phyloP scores from a whole-genome alignment of 2,113 vertebrate genomes.

The Pyxicephalus adspersus region DNA sequence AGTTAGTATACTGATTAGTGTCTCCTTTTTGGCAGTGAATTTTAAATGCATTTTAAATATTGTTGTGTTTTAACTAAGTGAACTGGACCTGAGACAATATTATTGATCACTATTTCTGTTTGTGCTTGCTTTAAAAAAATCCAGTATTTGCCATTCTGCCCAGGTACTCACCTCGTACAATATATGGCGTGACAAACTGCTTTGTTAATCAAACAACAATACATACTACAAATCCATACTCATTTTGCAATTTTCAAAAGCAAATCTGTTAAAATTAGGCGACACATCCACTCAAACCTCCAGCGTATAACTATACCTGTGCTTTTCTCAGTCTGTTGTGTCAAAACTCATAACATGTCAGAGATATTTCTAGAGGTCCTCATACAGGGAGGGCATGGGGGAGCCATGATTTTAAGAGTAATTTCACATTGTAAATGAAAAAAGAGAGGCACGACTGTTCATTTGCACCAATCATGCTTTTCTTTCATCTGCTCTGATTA shows the following conservation, averaged over 20 bases:
- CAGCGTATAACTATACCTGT: constrained; percentile 80
- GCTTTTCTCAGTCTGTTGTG: constrained; percentile 84
- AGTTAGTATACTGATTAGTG: no score
- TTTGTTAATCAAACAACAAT: constrained; percentile 77
- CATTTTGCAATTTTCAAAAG: constrained; percentile 79
- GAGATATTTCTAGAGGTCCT: constrained; percentile 85
- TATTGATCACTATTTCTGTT: background rate
- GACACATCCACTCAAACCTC: constrained; percentile 77
- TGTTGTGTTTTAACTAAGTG: background rate
- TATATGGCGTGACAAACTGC: constrained; percentile 66
- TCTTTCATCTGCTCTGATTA: constrained; percentile 95
- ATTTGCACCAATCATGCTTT: constrained; percentile 98
- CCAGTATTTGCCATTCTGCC: background rate
- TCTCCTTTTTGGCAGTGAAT: background rate
- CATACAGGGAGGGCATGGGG: constrained; percentile 73
- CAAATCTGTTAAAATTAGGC: constrained; percentile 80
- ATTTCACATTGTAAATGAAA: constrained; percentile 91
- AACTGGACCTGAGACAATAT: background rate
- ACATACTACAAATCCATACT: constrained; percentile 73
- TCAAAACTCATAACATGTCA: constrained; percentile 88
- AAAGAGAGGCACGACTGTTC: constrained; percentile 92
- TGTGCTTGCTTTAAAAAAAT: constrained; percentile 15
- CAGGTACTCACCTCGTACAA: constrained; percentile 60
- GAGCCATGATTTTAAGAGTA: constrained; percentile 83
- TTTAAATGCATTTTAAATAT: background rate